Evolutionary conservation across 2,888 invertebrate genomes (phyloP).

Genomic region (Liodrosophila aerea): DNA sequence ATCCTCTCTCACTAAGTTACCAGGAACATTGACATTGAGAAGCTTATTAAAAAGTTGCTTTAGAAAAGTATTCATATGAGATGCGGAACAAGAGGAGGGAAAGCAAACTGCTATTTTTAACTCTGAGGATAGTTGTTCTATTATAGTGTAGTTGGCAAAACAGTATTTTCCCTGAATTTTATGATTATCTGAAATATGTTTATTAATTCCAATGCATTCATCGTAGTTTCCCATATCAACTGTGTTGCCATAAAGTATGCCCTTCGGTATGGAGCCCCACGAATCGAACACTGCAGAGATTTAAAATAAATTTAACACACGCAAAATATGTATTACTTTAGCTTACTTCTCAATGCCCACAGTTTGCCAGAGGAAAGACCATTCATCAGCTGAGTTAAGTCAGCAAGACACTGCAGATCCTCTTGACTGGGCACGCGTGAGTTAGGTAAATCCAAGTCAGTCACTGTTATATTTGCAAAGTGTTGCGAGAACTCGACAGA

Average conservation of each 20-base stretch:
- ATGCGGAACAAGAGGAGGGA: conserved; percentile 1
- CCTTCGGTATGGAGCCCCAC: conserved; percentile 80
- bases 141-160: background rate
- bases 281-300: conserved; percentile 79
- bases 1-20: background rate
- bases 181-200: background rate
- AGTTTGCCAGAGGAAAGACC: conserved; percentile 13
- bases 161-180: conserved; percentile 1
- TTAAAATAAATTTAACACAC: background rate
- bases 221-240: conserved; percentile 80
- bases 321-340: too few relatives aligned
- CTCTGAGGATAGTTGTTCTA: too few relatives aligned
- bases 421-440: conserved; percentile 12
- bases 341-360: conserved; percentile 49
- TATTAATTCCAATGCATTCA: conserved; percentile 70
- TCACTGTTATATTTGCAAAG: conserved; percentile 36
- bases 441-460: conserved; percentile 12
- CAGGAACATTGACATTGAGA: background rate
- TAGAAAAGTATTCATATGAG: background rate
- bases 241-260: conserved; percentile 56
- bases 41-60: background rate
- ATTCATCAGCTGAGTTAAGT: conserved; percentile 25
- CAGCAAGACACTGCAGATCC: conserved; percentile 44
- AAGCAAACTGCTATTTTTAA: conserved; percentile 1
- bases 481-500: conserved; percentile 51